Evolutionary conservation across 1,140 invertebrate species (phyloP), one percentile per base, ranked within the genome.

Genomic region (Drosophila varians): DNA sequence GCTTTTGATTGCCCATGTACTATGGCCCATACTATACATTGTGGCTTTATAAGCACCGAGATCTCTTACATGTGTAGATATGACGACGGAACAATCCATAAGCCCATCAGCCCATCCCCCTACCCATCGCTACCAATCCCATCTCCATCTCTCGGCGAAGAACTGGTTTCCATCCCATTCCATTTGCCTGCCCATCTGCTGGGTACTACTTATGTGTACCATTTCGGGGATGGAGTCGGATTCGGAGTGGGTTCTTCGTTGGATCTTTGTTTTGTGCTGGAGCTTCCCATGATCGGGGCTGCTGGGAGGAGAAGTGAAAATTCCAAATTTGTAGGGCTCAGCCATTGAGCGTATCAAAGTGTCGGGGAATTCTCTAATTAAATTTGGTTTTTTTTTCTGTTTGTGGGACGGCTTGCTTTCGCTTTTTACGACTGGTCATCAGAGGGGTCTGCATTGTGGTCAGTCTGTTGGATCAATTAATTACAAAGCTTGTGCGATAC

Each of bases 11-110:
- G 55, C 46, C 25, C 61, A 60, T 53, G 48, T 53, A 60, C 28
- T 47, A 61, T 42, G 8, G 14, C 14, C 38, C 36, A 40, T 16
- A 40, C 36, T 40, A 42, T 74, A 82, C 55, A 70, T 60, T 74
- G 69, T 74, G 51, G 51, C 69, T 77, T 76, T 68, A 80, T 77
- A 77, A 77, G 53, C 45, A 83, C 70, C 26, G 26, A 51, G 56
- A 61, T 66, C 12, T 28, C 56, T 62, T 73, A 73, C 68, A 61
- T 71, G 64, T 64, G 75, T 75, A 74, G 64, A 86, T 74, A 86
- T 79, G 76, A 57, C 34, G 62, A 45, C 45, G 74, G 66, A 60
- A 75, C 78, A 86, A 86, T 80, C 80, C 83, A 86, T 84, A 84
- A 86, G 36, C 72, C 79, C 40, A 9, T 7, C 1, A 31, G 28